Evolutionary conservation across 1,140 invertebrate genomes (phyloP).

Genomic region (Oncopodura yosiiana): DNA sequence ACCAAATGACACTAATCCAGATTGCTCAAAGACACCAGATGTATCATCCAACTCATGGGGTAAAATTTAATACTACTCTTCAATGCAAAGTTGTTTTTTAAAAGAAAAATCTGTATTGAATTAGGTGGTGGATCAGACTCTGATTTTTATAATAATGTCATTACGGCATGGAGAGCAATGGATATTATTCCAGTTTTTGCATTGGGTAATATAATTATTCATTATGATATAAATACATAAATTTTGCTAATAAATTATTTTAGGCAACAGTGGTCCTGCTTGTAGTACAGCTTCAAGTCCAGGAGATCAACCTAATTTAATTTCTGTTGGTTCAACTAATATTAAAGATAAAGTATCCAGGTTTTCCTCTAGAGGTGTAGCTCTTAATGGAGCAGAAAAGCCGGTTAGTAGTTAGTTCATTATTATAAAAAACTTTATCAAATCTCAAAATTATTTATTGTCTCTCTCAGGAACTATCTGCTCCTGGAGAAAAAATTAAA

Average conservation of each 20-base stretch:
- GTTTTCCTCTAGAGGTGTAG: background rate
- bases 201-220: slow-evolving; percentile 3
- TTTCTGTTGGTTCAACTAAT: slow-evolving; percentile 17
- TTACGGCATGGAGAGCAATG: slow-evolving; percentile 2
- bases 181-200: slow-evolving; percentile 17
- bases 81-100: no score
- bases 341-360: background rate
- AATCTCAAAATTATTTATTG: background rate
- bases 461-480: slow-evolving; percentile 13
- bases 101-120: no score
- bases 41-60: slow-evolving; percentile 24
- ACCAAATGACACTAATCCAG: background rate
- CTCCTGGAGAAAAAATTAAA: slow-evolving; percentile 12
- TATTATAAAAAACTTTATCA: background rate
- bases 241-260: no score
- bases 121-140: background rate
- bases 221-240: no score
- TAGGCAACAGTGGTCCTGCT: background rate
- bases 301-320: slow-evolving; percentile 1
- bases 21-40: slow-evolving; percentile 21
- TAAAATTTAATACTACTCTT: no score
- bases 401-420: background rate
- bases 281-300: slow-evolving; percentile 1
- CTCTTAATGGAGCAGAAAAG: background rate
- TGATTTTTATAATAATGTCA: slow-evolving; percentile 1